A percentile compares a stretch with the other conserved stretches of the same genome.
These are phyloP conservation scores for Conchocele bisecta DNA, from an alignment of 2,888 invertebrate genomes.

Conservation along the genomic window DNA sequence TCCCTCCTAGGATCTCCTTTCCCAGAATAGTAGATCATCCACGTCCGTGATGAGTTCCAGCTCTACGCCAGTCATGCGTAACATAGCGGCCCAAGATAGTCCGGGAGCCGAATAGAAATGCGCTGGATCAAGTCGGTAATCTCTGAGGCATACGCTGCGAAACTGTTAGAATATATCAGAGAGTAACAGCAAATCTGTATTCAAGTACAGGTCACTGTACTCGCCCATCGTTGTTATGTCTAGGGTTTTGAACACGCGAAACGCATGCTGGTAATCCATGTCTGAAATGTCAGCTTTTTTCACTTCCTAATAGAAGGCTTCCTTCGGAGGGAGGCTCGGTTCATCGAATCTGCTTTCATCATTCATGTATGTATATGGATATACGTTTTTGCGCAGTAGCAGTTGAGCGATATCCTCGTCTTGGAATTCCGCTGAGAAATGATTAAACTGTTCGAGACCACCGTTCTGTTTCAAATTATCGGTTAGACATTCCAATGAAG, in stretches of 20 bases:
- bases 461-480: background rate
- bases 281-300: background rate
- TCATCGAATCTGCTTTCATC: background rate
- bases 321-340: background rate
- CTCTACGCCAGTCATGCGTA: constrained; percentile 66
- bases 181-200: constrained; percentile 66
- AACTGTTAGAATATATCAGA: constrained; percentile 77
- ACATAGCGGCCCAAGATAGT: constrained; percentile 72
- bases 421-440: constrained; percentile 6
- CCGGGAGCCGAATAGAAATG: constrained; percentile 71
- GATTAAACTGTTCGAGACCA: background rate
- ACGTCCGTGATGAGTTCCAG: constrained; percentile 69
- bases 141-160: constrained; percentile 58
- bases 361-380: constrained; percentile 3
- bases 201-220: no score
- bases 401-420: background rate
- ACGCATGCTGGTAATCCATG: background rate
- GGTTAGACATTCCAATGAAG: constrained; percentile 25
- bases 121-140: constrained; percentile 69
- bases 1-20: constrained; percentile 47
- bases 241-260: constrained; percentile 50
- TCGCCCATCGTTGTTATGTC: constrained; percentile 50
- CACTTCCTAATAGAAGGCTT: background rate
- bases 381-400: constrained; percentile 38
- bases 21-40: constrained; percentile 65